A percentile compares a stretch with the other conserved stretches of the same genome.
Conservation (phyloP, 2,888 invertebrate species). For the Gandaritis pyraliata region DNA sequence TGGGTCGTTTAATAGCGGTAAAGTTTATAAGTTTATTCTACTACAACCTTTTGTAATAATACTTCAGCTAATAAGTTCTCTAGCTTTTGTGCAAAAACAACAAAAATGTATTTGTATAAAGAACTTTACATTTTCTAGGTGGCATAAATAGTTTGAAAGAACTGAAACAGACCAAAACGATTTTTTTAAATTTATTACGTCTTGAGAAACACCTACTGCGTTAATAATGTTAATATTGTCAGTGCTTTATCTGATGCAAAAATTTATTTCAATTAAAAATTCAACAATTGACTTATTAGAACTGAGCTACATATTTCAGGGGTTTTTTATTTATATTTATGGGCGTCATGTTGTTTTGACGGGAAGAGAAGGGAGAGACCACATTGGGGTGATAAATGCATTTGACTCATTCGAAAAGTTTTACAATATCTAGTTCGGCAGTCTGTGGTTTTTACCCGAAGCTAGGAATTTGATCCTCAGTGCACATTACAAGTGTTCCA, state of each 20-base stretch:
- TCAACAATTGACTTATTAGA: slow-evolving; percentile 22
- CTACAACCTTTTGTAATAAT: not conserved
- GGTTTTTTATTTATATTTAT: too few relatives aligned
- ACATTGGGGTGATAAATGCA: slow-evolving; percentile 32
- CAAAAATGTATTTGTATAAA: too few relatives aligned
- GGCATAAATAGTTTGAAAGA: too few relatives aligned
- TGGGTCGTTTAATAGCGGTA: slow-evolving; percentile 52
- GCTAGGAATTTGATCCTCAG: slow-evolving; percentile 2
- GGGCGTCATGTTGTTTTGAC: slow-evolving; percentile 37
- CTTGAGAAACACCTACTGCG: too few relatives aligned
- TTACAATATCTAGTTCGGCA: slow-evolving; percentile 25
- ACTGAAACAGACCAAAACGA: too few relatives aligned
- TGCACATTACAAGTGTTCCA: too few relatives aligned
- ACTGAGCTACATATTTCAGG: slow-evolving; percentile 22
- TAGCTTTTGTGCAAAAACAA: too few relatives aligned
- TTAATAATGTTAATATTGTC: too few relatives aligned
- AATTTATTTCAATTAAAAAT: slow-evolving; percentile 7
- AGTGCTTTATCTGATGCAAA: not conserved
- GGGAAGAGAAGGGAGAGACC: slow-evolving; percentile 27
- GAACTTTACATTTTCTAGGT: too few relatives aligned
- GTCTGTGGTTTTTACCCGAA: slow-evolving; percentile 7
- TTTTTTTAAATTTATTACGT: too few relatives aligned
- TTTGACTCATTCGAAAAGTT: slow-evolving; percentile 32
- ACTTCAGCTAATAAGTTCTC: too few relatives aligned
- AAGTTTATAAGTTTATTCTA: slow-evolving; percentile 22